Conservation (phyloP, 2,113 vertebrate genomes). For the Protobothrops flavoviridis region DNA sequence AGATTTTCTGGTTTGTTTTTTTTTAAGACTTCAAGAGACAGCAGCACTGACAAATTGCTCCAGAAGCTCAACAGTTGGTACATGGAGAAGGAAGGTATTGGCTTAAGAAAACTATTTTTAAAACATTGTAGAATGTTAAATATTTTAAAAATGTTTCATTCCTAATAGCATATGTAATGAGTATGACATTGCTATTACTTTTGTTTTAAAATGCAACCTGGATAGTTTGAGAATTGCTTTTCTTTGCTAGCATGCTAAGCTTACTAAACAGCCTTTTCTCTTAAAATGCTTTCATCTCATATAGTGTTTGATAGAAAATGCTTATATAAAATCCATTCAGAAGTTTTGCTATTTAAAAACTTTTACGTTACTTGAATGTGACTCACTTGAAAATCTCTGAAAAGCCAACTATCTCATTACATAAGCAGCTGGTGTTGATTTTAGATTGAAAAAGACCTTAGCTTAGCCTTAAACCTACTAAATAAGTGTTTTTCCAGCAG, state of each 20-base stretch:
- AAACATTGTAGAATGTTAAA: neutral
- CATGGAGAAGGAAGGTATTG: conserved; percentile 92
- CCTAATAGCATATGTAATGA: neutral
- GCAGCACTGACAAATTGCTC: conserved; percentile 91
- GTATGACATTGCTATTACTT: neutral
- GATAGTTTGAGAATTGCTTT: neutral
- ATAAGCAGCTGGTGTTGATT: neutral
- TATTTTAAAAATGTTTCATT: neutral
- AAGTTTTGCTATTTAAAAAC: neutral
- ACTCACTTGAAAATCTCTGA: neutral
- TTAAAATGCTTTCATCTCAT: neutral
- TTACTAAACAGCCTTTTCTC: too few species aligned
- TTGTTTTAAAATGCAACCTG: neutral
- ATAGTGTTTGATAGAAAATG: neutral
- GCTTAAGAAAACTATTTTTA: neutral
- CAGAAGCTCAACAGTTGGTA: conserved; percentile 93
- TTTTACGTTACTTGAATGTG: neutral
- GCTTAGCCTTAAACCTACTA: neutral
- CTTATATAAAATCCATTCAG: neutral
- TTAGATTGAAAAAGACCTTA: neutral
- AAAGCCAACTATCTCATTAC: neutral
- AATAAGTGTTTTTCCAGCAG: neutral
- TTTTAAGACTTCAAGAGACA: conserved; percentile 87
- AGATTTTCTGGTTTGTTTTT: neutral
- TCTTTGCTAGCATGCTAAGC: neutral